phyloP scores from a whole-genome alignment of 2,888 invertebrate species.

The Lasioglossum oenotherae region DNA sequence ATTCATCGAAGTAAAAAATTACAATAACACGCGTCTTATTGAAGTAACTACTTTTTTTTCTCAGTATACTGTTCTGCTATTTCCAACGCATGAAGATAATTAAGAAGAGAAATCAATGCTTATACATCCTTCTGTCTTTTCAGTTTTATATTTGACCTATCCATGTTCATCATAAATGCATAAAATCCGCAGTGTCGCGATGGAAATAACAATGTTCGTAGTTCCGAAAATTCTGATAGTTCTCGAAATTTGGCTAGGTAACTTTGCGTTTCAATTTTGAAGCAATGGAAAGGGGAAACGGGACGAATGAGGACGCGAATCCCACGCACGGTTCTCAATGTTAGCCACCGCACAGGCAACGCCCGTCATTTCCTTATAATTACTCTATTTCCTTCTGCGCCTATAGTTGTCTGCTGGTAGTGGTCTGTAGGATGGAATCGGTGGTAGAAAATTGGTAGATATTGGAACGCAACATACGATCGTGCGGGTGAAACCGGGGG shows the following conservation, averaged over 20 bases:
- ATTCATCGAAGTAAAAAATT: no score
- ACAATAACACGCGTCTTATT: no score
- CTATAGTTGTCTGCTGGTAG: conserved; percentile 64
- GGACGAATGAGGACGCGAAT: conserved; percentile 56
- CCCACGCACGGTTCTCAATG: conserved; percentile 70
- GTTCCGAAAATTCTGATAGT: background rate
- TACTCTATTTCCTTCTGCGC: conserved; percentile 81
- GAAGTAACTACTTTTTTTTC: no score
- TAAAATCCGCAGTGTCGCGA: background rate
- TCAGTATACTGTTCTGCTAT: no score
- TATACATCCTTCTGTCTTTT: background rate
- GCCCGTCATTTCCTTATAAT: conserved; percentile 83
- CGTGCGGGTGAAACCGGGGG: conserved; percentile 58
- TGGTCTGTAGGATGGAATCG: conserved; percentile 74
- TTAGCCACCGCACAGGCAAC: conserved; percentile 80
- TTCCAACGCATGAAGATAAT: no score
- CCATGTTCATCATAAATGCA: background rate
- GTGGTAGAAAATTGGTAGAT: conserved; percentile 78
- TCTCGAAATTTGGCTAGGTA: conserved; percentile 9
- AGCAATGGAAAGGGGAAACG: conserved; percentile 36
- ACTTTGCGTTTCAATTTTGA: conserved; percentile 48
- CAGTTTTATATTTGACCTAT: background rate
- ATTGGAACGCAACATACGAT: conserved; percentile 72
- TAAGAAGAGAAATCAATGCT: no score
- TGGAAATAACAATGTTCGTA: background rate